A percentile compares a stretch with the other conserved stretches of the same genome.
These are phyloP conservation scores for Alsophila aescularia DNA, from an alignment of 2,888 invertebrate species.

Conservation along the genomic window DNA sequence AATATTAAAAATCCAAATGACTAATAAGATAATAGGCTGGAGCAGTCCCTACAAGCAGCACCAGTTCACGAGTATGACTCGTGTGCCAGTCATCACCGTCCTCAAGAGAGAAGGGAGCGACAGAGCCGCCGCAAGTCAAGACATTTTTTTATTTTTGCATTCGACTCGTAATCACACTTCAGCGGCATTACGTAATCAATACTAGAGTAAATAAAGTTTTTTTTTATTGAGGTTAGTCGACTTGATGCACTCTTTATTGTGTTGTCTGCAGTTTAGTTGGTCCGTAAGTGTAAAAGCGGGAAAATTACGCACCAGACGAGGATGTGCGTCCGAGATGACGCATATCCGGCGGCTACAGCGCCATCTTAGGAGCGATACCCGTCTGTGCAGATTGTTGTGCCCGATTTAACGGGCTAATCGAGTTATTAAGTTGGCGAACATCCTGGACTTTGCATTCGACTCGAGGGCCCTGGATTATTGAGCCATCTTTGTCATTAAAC, in stretches of 20 bases:
- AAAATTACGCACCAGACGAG: slow-evolving; percentile 69
- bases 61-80: too few species aligned
- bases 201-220: slow-evolving; percentile 61
- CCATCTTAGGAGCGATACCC: slow-evolving; percentile 62
- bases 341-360: slow-evolving; percentile 62
- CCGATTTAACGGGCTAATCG: slow-evolving; percentile 53
- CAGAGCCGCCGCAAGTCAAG: too few species aligned
- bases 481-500: not conserved
- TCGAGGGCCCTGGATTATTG: slow-evolving; percentile 22
- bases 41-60: too few species aligned
- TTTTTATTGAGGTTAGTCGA: slow-evolving; percentile 57
- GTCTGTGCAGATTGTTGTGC: slow-evolving; percentile 50
- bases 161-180: slow-evolving; percentile 48
- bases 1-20: too few species aligned
- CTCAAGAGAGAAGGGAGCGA: too few species aligned
- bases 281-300: slow-evolving; percentile 62
- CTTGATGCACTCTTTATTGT: slow-evolving; percentile 51
- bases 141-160: slow-evolving; percentile 36
- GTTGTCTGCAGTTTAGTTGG: slow-evolving; percentile 49
- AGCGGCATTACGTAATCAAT: slow-evolving; percentile 58
- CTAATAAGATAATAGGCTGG: too few species aligned
- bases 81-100: too few species aligned
- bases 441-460: slow-evolving; percentile 35
- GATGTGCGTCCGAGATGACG: slow-evolving; percentile 78
- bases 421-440: slow-evolving; percentile 44